These are phyloP conservation scores for Scomber scombrus DNA, from an alignment of 2,113 vertebrate species.

Conservation along the genomic window DNA sequence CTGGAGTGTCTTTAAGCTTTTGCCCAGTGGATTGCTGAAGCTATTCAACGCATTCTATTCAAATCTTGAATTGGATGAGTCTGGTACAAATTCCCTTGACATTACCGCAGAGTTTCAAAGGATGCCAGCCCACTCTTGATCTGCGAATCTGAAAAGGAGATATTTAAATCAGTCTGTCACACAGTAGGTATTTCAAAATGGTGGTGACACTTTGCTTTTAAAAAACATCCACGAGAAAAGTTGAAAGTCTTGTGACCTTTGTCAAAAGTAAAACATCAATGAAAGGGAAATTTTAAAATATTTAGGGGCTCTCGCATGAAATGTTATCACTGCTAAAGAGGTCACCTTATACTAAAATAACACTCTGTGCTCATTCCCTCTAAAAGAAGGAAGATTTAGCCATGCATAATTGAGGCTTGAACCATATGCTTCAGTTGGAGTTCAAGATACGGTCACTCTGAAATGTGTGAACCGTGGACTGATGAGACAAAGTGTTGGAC, in stretches of 20 bases:
- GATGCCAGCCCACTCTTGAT: constrained; percentile 47
- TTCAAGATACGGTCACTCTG: constrained; percentile 57
- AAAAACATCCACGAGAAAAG: constrained; percentile 3
- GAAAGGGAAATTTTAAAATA: constrained; percentile 13
- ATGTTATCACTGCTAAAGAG: constrained; percentile 59
- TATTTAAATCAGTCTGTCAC: constrained; percentile 47
- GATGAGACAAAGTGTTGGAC: constrained; percentile 4
- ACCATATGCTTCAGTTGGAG: constrained; percentile 60
- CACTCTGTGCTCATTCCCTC: constrained; percentile 57
- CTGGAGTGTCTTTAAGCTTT: constrained; percentile 48
- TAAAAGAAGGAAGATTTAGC: constrained; percentile 53
- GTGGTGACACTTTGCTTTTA: constrained; percentile 12
- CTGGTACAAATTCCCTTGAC: constrained; percentile 59
- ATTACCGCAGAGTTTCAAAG: constrained; percentile 53
- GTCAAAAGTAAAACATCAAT: constrained; percentile 38
- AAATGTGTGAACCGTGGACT: constrained; percentile 27
- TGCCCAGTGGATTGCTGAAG: constrained; percentile 35
- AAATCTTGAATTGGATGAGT: constrained; percentile 54
- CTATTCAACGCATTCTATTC: constrained; percentile 53
- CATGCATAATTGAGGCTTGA: constrained; percentile 66
- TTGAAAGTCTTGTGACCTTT: constrained; percentile 14
- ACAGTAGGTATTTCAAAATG: constrained; percentile 36
- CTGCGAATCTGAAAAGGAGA: constrained; percentile 53
- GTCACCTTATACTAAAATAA: constrained; percentile 72
- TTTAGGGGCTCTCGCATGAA: constrained; percentile 21